These are phyloP conservation scores for Dasyurus viverrinus DNA, from an alignment of 2,113 vertebrate species.

Conservation along the genomic window DNA sequence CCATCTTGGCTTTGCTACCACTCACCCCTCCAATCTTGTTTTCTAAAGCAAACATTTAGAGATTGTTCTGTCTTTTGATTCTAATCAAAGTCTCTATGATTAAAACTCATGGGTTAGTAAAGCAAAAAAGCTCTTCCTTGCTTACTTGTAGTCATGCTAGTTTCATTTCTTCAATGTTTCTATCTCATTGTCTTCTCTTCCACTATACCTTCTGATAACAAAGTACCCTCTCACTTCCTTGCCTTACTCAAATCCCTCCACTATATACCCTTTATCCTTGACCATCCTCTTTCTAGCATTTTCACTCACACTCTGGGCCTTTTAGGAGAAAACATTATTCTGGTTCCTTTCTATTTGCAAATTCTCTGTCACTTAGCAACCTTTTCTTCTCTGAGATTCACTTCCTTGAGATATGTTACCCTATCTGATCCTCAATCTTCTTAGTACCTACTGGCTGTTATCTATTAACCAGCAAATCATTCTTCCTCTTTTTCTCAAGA, in stretches of 20 bases:
- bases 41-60: background rate
- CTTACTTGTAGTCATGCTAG: background rate
- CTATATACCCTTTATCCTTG: too few species aligned
- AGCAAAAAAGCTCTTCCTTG: background rate
- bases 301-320: background rate
- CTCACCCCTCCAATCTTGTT: background rate
- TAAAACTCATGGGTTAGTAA: conserved; percentile 25
- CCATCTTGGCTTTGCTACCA: background rate
- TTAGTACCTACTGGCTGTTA: background rate
- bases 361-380: background rate
- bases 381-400: background rate
- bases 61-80: background rate
- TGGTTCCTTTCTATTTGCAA: background rate
- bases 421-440: background rate
- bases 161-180: background rate
- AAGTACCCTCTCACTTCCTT: background rate
- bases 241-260: background rate
- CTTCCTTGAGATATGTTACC: background rate
- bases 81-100: background rate
- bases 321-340: background rate
- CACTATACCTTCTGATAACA: background rate
- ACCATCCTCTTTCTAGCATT: background rate
- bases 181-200: background rate
- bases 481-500: background rate
- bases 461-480: background rate